Conservation (phyloP, 2,113 vertebrate genomes). For the Rhynchomys soricoides region DNA sequence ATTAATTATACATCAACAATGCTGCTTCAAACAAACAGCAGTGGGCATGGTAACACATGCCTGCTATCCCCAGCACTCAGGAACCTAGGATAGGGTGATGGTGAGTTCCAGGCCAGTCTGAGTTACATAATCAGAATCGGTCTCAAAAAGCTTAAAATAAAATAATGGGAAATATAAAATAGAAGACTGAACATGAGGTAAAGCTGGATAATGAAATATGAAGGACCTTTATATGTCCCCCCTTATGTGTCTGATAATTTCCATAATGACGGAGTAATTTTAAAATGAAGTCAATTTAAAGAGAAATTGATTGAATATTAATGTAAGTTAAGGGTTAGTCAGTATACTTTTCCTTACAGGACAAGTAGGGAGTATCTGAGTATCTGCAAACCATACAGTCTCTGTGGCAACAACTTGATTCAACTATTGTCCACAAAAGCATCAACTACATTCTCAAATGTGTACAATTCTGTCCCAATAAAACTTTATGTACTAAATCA, state of each 20-base stretch:
- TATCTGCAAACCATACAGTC: not conserved
- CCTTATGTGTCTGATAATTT: not conserved
- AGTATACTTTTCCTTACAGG: not conserved
- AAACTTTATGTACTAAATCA: conserved; percentile 45
- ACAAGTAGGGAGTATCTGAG: not conserved
- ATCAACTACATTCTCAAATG: not conserved
- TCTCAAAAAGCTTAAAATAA: not conserved
- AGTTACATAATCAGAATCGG: not conserved
- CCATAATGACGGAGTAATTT: not conserved
- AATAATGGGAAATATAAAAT: not conserved
- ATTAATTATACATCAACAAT: not conserved
- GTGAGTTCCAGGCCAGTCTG: not conserved
- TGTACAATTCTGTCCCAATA: not conserved
- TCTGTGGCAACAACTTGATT: not conserved
- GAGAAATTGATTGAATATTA: conserved; percentile 22
- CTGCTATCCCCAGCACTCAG: not conserved
- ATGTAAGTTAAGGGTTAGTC: not conserved
- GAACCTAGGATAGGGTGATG: not conserved
- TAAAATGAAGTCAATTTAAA: not conserved
- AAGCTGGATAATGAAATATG: not conserved
- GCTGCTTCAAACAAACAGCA: not conserved
- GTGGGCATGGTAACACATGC: not conserved
- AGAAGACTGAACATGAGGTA: not conserved
- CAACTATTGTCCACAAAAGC: not conserved
- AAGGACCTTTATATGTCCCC: not conserved